These are phyloP conservation scores for Agrotis ipsilon DNA, from an alignment of 2,888 invertebrate genomes.

Conservation along the genomic window DNA sequence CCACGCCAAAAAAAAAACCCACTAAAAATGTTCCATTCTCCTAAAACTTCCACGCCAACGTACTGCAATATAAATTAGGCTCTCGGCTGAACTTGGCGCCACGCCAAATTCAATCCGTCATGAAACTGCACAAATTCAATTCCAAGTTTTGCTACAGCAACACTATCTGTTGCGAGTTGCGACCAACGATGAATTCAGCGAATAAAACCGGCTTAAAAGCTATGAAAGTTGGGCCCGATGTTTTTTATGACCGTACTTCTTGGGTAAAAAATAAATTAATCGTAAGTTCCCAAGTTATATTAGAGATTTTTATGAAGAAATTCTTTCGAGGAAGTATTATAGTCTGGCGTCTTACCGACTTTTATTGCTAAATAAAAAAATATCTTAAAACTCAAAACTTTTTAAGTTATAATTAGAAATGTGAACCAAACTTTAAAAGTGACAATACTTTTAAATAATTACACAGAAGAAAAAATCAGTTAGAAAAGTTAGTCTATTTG, in stretches of 20 bases:
- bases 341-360: too few relatives aligned
- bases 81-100: slow-evolving; percentile 26
- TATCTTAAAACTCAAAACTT: too few relatives aligned
- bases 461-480: too few relatives aligned
- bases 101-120: slow-evolving; percentile 50
- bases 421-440: too few relatives aligned
- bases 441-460: too few relatives aligned
- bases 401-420: too few relatives aligned
- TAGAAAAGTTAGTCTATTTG: too few relatives aligned
- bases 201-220: slow-evolving; percentile 8
- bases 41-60: slow-evolving; percentile 17
- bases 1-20: background rate
- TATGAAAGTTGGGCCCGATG: background rate
- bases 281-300: too few relatives aligned
- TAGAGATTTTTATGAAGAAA: too few relatives aligned
- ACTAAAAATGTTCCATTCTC: background rate
- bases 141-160: slow-evolving; percentile 31
- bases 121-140: slow-evolving; percentile 52
- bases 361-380: too few relatives aligned
- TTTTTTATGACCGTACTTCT: background rate
- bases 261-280: too few relatives aligned
- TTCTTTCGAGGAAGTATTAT: too few relatives aligned
- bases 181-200: background rate
- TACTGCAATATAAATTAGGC: slow-evolving; percentile 47
- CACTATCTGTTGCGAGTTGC: slow-evolving; percentile 19